Evolutionary conservation across 2,113 vertebrate genomes (phyloP), one percentile per base, ranked within the genome.

Genomic region (Leptodactylus fuscus): DNA sequence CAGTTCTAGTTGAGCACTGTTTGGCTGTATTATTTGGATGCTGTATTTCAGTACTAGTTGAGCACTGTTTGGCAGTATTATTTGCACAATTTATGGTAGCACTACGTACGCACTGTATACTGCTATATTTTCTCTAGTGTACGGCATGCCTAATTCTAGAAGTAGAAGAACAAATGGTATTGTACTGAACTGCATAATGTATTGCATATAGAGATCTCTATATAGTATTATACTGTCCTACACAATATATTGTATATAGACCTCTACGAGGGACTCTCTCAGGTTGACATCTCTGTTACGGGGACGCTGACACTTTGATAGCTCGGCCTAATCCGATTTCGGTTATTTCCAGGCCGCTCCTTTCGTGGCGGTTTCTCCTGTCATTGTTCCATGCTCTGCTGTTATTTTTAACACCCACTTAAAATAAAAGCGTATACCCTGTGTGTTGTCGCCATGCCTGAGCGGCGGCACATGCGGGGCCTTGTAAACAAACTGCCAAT

Each of bases 381-480:
- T 51, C 27, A 32, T 76, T 51, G 29, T 27, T 76, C 44, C 46
- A 49, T 49, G 27, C 29, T 32, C 16, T 20, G 27, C 48, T 76
- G 44, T 76, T 76, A 48, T 75, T 76, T 76, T 76, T 76, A 76
- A 51, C 46, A 76, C 73, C 73, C 73, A 76, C 73, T 76, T 76
- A 76, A 20, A 76, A 32, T 76, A 76, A 76, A 51, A 32, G 73
- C 73, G 16, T 75, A 75, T 5, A 8, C 71, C 71, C 44, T 75
- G 5, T 2, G 48, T 51, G 73, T 46, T 73, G 70, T 69, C 36
- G 29, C 73, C 51, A 32, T 44, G 77, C 77, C 58, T 62, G 34
- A 62, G 58, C 34, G 13, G 10, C 76, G 38, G 36, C 53, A 44
- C 76, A 80, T 62, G 36, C 77, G 62, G 77, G 12, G 77, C 77